Percentiles rank a stretch among this genome's conserved stretches.
These are phyloP conservation scores for Drosophila flavopinicola DNA, from an alignment of 2,888 invertebrate genomes.

Conservation along the genomic window DNA sequence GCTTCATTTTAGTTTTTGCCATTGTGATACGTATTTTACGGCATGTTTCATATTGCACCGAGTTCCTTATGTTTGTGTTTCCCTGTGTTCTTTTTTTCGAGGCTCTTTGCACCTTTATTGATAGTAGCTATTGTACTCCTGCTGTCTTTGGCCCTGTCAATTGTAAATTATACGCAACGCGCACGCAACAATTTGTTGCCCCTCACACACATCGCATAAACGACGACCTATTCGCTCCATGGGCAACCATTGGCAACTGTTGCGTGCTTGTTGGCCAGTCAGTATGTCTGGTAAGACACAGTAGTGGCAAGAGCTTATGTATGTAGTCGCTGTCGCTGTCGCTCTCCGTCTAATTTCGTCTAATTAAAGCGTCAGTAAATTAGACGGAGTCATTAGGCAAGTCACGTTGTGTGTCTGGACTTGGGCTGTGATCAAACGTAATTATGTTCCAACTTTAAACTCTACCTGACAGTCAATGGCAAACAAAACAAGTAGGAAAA, in stretches of 20 bases:
- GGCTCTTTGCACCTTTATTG: conserved; percentile 29
- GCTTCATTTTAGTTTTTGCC: conserved; percentile 60
- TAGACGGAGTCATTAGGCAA: conserved; percentile 41
- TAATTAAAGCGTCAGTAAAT: conserved; percentile 41
- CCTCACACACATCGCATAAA: conserved; percentile 24
- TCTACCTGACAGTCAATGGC: conserved; percentile 48
- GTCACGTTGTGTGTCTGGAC: conserved; percentile 8
- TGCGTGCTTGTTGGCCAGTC: conserved; percentile 27
- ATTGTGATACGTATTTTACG: conserved; percentile 37
- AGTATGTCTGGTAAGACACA: background rate
- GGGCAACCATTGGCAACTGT: conserved; percentile 33
- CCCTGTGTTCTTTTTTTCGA: background rate
- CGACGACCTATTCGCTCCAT: conserved; percentile 4
- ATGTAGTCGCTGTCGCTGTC: conserved; percentile 11
- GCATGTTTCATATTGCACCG: conserved; percentile 50
- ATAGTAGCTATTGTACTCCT: conserved; percentile 29
- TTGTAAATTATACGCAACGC: conserved; percentile 49
- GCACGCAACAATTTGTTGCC: conserved; percentile 54
- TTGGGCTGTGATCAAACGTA: conserved; percentile 23
- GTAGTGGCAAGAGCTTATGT: conserved; percentile 20
- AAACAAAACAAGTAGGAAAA: too few relatives aligned
- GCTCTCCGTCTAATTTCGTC: conserved; percentile 29
- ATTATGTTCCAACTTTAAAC: conserved; percentile 42
- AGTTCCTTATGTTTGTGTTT: conserved; percentile 5
- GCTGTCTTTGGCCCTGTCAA: conserved; percentile 24